These are phyloP conservation scores for Melanotus villosus DNA, from an alignment of 2,888 invertebrate species.

Conservation along the genomic window DNA sequence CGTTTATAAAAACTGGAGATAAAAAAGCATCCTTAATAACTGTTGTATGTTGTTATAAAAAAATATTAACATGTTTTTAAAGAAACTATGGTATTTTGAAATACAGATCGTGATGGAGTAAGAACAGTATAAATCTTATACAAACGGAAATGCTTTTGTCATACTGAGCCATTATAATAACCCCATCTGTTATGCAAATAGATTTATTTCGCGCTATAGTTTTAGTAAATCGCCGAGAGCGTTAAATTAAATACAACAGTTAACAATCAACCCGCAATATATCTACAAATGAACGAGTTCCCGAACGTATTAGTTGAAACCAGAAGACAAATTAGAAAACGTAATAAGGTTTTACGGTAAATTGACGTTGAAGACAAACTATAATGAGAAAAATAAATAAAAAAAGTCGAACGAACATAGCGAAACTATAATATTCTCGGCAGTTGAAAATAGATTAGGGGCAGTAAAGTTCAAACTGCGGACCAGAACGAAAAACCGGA, in stretches of 20 bases:
- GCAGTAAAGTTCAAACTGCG: constrained; percentile 50
- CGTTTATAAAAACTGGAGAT: too few relatives aligned
- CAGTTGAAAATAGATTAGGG: constrained; percentile 51
- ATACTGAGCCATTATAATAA: not conserved
- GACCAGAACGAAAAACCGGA: constrained; percentile 45
- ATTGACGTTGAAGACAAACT: constrained; percentile 44
- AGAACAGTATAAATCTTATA: too few relatives aligned
- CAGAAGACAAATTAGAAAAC: constrained; percentile 34
- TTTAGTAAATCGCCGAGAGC: constrained; percentile 1
- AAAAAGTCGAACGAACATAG: constrained; percentile 38
- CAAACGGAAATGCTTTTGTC: too few relatives aligned
- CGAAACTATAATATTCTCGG: constrained; percentile 45
- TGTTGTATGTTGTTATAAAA: too few relatives aligned
- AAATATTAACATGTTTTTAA: too few relatives aligned
- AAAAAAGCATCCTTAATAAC: too few relatives aligned
- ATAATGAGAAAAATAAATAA: constrained; percentile 42
- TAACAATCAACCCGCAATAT: constrained; percentile 9
- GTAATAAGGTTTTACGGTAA: constrained; percentile 39
- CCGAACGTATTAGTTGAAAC: constrained; percentile 25
- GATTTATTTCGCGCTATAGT: not conserved
- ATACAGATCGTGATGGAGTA: too few relatives aligned
- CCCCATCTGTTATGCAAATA: not conserved
- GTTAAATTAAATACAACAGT: constrained; percentile 10
- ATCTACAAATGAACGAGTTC: constrained; percentile 13
- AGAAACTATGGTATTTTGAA: too few relatives aligned